Conservation (phyloP, 2,888 invertebrate genomes). For the Drosophila siamana region DNA sequence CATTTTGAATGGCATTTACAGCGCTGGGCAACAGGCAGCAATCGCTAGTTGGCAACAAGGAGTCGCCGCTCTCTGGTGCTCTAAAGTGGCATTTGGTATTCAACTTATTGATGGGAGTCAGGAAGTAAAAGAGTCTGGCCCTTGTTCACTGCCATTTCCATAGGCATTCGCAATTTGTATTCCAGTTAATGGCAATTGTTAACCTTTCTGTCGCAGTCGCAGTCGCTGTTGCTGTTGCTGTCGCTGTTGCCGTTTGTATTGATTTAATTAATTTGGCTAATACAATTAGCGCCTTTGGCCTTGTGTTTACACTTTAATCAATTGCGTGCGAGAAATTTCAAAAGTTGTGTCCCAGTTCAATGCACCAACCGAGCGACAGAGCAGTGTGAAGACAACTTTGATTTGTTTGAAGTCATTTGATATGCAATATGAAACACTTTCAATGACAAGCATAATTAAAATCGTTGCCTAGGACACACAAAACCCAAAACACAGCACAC, state of each 20-base stretch:
- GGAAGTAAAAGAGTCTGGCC: neutral
- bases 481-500: constrained; percentile 34
- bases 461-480: constrained; percentile 50
- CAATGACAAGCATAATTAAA: constrained; percentile 66
- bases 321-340: constrained; percentile 60
- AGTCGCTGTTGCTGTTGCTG: neutral
- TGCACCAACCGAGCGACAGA: constrained; percentile 32
- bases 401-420: constrained; percentile 47
- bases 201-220: constrained; percentile 18
- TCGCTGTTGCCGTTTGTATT: constrained; percentile 39
- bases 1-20: constrained; percentile 50
- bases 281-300: constrained; percentile 66
- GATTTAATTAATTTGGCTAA: constrained; percentile 69
- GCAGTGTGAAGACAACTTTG: constrained; percentile 11
- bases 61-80: constrained; percentile 33
- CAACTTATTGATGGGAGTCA: constrained; percentile 3
- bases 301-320: constrained; percentile 41
- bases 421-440: constrained; percentile 44
- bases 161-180: constrained; percentile 21
- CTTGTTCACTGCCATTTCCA: constrained; percentile 4
- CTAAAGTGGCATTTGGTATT: constrained; percentile 43
- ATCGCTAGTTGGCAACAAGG: constrained; percentile 14
- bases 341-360: constrained; percentile 40
- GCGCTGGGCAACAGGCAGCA: constrained; percentile 12
- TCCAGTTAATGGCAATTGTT: constrained; percentile 47